Percentiles rank a stretch among this genome's conserved stretches.
phyloP scores from a whole-genome alignment of 2,797 vertebrate species.

The Coilia nasus region DNA sequence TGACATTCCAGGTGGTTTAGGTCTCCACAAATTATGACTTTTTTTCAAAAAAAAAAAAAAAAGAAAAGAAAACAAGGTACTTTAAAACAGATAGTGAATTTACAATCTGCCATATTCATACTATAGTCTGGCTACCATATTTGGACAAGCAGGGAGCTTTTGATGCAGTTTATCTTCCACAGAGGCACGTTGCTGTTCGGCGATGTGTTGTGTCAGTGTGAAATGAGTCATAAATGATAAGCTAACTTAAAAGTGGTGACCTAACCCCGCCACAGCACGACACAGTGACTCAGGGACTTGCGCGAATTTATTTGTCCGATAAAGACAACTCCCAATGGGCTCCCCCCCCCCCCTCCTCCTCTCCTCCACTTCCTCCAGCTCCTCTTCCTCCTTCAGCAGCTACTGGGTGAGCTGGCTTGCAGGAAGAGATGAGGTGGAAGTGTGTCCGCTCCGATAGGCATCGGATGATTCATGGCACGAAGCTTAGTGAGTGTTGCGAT shows the following conservation, averaged over 20 bases:
- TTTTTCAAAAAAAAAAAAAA: neutral
- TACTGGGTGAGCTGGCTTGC: constrained; percentile 22
- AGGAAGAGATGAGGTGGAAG: constrained; percentile 59
- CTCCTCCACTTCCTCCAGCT: neutral
- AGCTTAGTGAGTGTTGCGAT: constrained; percentile 45
- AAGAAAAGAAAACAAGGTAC: neutral
- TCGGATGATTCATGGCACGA: constrained; percentile 45
- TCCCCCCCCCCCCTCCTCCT: constrained; percentile 9
- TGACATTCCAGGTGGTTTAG: constrained; percentile 20
- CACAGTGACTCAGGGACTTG: constrained; percentile 31
- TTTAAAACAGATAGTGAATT: neutral
- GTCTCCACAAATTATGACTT: neutral
- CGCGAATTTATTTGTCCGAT: neutral
- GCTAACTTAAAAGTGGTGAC: neutral
- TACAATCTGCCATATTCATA: neutral
- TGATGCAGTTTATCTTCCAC: neutral
- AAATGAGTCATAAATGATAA: constrained; percentile 22
- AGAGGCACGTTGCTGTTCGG: neutral
- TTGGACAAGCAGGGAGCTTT: constrained; percentile 1
- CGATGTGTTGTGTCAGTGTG: neutral
- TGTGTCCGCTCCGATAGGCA: constrained; percentile 57
- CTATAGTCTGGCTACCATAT: constrained; percentile 22
- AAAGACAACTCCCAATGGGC: neutral
- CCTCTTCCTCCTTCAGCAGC: constrained; percentile 22
- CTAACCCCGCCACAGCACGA: neutral